Conservation (phyloP, 2,888 invertebrate species). For the Baronia brevicornis region DNA sequence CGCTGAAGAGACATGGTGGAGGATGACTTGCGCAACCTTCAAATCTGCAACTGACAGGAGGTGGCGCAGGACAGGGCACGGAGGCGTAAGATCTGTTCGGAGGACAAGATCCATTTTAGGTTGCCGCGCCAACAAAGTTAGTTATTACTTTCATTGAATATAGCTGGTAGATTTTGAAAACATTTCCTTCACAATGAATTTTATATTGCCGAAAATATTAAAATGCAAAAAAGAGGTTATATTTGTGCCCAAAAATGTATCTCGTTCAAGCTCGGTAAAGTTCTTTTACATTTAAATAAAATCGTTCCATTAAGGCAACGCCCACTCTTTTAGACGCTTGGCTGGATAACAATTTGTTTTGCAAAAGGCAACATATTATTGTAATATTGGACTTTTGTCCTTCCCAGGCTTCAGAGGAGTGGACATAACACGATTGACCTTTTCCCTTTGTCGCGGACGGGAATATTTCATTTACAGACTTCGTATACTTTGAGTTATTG, state of each 20-base stretch:
- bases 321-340: constrained; percentile 16
- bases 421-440: constrained; percentile 24
- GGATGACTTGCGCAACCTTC: no score
- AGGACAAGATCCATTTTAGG: no score
- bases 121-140: no score
- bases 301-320: constrained; percentile 11
- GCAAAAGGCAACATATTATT: constrained; percentile 14
- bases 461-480: constrained; percentile 6
- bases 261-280: constrained; percentile 17
- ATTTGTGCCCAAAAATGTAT: constrained; percentile 7
- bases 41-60: no score
- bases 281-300: constrained; percentile 30
- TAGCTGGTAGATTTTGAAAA: no score
- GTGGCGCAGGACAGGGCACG: no score
- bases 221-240: no score
- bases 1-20: no score
- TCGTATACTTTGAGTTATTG: constrained; percentile 6
- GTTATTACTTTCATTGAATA: no score
- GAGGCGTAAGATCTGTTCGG: no score
- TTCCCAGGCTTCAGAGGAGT: constrained; percentile 14
- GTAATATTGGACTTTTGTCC: constrained; percentile 11
- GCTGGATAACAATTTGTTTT: constrained; percentile 17
- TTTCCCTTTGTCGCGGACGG: constrained; percentile 22
- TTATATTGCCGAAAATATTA: no score
- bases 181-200: no score